Conservation (phyloP, 2,888 invertebrate species). For the Choreutis nemorana region DNA sequence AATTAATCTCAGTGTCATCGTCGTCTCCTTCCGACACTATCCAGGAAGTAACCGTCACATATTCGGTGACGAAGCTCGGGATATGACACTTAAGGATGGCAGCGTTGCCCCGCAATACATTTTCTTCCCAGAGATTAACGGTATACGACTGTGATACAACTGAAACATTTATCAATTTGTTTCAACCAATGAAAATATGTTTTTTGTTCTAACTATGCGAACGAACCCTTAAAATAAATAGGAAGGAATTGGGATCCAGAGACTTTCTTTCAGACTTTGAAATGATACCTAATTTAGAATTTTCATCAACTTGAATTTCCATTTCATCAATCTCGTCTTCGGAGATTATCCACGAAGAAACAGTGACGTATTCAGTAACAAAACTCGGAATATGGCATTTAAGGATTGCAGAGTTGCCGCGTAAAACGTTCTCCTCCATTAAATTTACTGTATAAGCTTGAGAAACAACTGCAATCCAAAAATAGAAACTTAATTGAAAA, state of each 20-base stretch:
- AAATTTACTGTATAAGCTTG: conserved; percentile 89
- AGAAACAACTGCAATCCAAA: conserved; percentile 79
- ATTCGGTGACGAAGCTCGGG: conserved; percentile 92
- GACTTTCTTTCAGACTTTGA: too few relatives aligned
- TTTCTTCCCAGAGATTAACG: conserved; percentile 92
- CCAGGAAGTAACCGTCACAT: conserved; percentile 87
- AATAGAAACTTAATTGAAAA: not conserved
- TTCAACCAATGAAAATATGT: too few relatives aligned
- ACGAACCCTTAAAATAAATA: conserved; percentile 2
- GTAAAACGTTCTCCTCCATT: conserved; percentile 91
- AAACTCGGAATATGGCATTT: conserved; percentile 95
- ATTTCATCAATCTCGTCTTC: conserved; percentile 68
- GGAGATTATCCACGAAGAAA: conserved; percentile 86
- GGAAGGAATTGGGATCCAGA: conserved; percentile 11
- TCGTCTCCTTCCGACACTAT: conserved; percentile 74
- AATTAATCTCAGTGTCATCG: conserved; percentile 53
- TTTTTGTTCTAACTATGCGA: too few relatives aligned
- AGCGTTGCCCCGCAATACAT: conserved; percentile 88
- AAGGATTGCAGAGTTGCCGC: conserved; percentile 88
- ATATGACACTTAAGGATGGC: conserved; percentile 93
- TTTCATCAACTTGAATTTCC: conserved; percentile 43
- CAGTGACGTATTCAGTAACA: conserved; percentile 88
- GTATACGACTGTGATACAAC: conserved; percentile 90
- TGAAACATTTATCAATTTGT: too few relatives aligned
- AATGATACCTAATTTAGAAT: conserved; percentile 38